These are phyloP conservation scores for Xiphophorus birchmanni DNA, from an alignment of 2,797 vertebrate genomes.

Conservation along the genomic window DNA sequence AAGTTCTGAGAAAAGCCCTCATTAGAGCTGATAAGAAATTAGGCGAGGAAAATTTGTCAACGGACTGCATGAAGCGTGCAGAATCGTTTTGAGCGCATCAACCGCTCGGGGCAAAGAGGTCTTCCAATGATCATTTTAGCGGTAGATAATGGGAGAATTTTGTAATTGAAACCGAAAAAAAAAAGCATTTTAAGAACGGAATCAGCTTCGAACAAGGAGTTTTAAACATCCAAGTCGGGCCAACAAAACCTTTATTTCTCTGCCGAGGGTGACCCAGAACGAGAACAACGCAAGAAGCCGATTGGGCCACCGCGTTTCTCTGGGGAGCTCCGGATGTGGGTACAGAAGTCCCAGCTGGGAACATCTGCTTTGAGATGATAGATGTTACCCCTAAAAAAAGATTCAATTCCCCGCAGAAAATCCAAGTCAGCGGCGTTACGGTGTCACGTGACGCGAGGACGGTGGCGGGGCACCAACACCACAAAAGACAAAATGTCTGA, in stretches of 20 bases:
- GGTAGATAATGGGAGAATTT: slow-evolving; percentile 21
- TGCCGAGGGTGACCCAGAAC: slow-evolving; percentile 65
- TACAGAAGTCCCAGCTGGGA: slow-evolving; percentile 37
- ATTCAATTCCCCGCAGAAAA: slow-evolving; percentile 38
- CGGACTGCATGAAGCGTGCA: slow-evolving; percentile 2
- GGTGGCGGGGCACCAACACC: slow-evolving; percentile 13
- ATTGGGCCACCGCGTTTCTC: slow-evolving; percentile 36
- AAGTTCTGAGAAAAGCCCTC: slow-evolving; percentile 39
- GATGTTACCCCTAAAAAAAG: slow-evolving; percentile 49
- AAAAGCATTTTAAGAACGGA: slow-evolving; percentile 8
- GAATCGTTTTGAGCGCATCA: background rate
- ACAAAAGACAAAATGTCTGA: slow-evolving; percentile 1
- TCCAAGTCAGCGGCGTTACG: slow-evolving; percentile 59
- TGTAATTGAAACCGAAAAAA: slow-evolving; percentile 7
- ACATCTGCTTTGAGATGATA: slow-evolving; percentile 70
- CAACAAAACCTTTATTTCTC: slow-evolving; percentile 32
- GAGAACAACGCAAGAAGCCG: slow-evolving; percentile 41
- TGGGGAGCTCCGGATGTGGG: slow-evolving; percentile 44
- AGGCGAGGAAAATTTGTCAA: slow-evolving; percentile 36
- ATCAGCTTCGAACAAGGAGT: slow-evolving; percentile 9
- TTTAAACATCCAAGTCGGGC: slow-evolving; percentile 28
- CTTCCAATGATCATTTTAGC: slow-evolving; percentile 12
- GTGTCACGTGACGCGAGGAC: slow-evolving; percentile 17
- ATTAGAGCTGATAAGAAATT: slow-evolving; percentile 31
- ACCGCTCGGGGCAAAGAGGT: background rate